These are phyloP conservation scores for Eufriesea mexicana DNA, from an alignment of 1,140 invertebrate genomes.

Conservation along the genomic window DNA sequence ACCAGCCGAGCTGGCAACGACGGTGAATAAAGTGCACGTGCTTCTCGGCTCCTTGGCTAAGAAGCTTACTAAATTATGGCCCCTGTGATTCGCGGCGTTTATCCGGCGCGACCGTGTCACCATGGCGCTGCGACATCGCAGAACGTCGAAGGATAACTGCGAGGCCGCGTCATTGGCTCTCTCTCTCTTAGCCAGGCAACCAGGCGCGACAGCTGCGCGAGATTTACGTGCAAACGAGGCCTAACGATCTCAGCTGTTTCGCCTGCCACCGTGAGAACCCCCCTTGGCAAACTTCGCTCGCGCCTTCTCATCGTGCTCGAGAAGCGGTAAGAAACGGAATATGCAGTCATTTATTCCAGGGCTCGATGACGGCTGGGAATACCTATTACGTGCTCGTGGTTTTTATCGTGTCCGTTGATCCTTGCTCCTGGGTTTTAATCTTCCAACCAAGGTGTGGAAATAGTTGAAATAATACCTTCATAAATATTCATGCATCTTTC, in stretches of 20 bases:
- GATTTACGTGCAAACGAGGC: constrained; percentile 40
- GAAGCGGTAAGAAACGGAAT: not conserved
- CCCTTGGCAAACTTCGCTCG: not conserved
- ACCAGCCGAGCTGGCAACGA: not conserved
- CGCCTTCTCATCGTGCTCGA: not conserved
- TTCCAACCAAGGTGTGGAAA: too few species aligned
- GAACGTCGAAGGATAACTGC: constrained; percentile 29
- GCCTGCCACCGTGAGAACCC: not conserved
- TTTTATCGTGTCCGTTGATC: too few species aligned
- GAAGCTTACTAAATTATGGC: constrained; percentile 49
- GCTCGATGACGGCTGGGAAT: not conserved
- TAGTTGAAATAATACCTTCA: too few species aligned
- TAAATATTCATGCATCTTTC: too few species aligned
- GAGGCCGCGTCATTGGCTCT: not conserved
- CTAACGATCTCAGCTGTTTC: constrained; percentile 40
- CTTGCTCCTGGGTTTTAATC: too few species aligned
- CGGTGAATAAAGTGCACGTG: constrained; percentile 57
- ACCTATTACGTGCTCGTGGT: too few species aligned
- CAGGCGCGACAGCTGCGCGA: constrained; percentile 25
- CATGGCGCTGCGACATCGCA: not conserved
- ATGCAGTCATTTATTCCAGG: not conserved
- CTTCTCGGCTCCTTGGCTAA: constrained; percentile 8
- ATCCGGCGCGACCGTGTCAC: constrained; percentile 7
- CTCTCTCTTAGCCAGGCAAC: not conserved
- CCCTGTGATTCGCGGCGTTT: constrained; percentile 8